phyloP scores from a whole-genome alignment of 2,888 invertebrate species.

The Psylliodes chrysocephalus region DNA sequence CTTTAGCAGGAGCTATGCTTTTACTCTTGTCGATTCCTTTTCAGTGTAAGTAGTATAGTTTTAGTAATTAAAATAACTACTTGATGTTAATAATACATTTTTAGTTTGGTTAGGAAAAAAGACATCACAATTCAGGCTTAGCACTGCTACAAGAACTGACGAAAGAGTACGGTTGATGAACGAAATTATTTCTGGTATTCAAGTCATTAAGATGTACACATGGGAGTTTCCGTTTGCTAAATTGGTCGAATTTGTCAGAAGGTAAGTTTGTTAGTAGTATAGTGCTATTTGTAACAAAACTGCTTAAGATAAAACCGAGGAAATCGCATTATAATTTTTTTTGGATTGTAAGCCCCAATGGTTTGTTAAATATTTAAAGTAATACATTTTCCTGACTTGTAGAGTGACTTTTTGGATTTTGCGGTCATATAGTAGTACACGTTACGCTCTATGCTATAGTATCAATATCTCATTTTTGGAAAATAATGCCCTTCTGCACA shows the following conservation, averaged over 20 bases:
- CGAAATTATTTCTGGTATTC: constrained; percentile 86
- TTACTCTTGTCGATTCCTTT: constrained; percentile 58
- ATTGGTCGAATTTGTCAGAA: constrained; percentile 75
- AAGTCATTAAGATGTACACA: constrained; percentile 96
- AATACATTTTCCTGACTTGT: no score
- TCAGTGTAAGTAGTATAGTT: constrained; percentile 55
- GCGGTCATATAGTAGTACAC: no score
- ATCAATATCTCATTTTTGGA: no score
- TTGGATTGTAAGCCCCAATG: no score
- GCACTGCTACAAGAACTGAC: constrained; percentile 84
- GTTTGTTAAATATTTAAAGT: no score
- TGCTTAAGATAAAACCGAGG: no score
- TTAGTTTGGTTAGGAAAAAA: constrained; percentile 70
- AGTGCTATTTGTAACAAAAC: no score
- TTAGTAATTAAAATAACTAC: no score
- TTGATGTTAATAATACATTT: background rate
- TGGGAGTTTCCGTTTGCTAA: constrained; percentile 91
- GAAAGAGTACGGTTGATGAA: constrained; percentile 88
- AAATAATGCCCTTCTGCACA: no score
- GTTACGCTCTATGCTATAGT: no score
- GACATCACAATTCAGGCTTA: constrained; percentile 77
- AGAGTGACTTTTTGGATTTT: no score
- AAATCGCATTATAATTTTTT: no score
- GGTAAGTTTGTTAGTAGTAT: constrained; percentile 60
- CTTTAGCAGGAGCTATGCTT: constrained; percentile 60